Evolutionary conservation across 2,113 vertebrate genomes (phyloP).

Genomic region (Dinomys branickii): DNA sequence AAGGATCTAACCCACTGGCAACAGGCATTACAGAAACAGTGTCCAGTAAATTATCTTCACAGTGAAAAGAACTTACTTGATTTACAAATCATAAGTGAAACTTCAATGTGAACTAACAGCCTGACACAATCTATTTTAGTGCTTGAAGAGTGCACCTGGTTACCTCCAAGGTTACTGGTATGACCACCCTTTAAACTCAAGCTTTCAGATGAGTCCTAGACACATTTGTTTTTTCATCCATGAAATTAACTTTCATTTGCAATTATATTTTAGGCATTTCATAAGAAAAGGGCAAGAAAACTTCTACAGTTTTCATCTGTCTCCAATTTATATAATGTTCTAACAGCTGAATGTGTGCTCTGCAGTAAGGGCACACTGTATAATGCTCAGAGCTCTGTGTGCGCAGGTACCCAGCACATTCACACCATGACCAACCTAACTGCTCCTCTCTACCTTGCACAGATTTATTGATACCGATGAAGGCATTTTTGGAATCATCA

Average conservation of each 20-base stretch:
- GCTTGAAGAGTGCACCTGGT: not conserved
- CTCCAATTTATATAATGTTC: conserved; percentile 85
- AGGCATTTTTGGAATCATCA: conserved; percentile 77
- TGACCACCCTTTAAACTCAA: not conserved
- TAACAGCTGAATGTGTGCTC: conserved; percentile 84
- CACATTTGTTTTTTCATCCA: conserved; percentile 85
- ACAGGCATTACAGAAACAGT: not conserved
- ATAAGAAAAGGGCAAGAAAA: conserved; percentile 83
- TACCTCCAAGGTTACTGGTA: not conserved
- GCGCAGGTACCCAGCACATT: conserved; percentile 79
- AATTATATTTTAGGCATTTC: conserved; percentile 84
- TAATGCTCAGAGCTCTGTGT: conserved; percentile 78
- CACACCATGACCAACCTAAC: conserved; percentile 77
- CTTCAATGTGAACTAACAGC: conserved; percentile 1
- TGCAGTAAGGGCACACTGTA: conserved; percentile 80
- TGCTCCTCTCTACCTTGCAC: conserved; percentile 78
- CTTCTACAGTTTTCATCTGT: conserved; percentile 85
- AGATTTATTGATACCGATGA: conserved; percentile 79
- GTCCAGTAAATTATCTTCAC: conserved; percentile 47
- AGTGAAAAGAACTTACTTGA: conserved; percentile 31
- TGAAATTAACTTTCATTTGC: conserved; percentile 86
- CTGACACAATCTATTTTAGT: not conserved
- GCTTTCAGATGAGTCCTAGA: conserved; percentile 11
- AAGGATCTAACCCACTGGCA: not conserved
- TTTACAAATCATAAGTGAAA: conserved; percentile 4